These are phyloP conservation scores for Pristionchus maxplancki DNA, from an alignment of 2,888 invertebrate species.

Conservation along the genomic window DNA sequence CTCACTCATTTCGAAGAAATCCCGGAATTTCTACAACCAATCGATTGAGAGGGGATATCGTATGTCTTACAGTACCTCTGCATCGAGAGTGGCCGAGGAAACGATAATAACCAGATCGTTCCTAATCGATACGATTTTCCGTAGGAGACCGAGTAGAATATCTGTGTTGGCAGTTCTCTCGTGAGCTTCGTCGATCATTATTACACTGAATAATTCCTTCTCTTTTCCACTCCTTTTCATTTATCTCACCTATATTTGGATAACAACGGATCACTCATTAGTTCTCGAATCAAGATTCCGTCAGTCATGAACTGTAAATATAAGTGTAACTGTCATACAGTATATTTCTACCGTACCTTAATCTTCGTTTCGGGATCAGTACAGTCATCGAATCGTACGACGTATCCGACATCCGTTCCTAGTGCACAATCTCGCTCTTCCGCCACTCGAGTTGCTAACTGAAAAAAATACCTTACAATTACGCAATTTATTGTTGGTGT, in stretches of 20 bases:
- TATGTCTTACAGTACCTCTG: slow-evolving; percentile 82
- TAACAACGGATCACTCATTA: slow-evolving; percentile 94
- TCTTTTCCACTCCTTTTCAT: not conserved
- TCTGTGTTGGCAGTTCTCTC: slow-evolving; percentile 94
- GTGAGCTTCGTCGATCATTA: slow-evolving; percentile 84
- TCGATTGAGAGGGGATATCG: not conserved
- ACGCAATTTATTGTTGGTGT: too few species aligned
- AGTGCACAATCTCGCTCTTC: slow-evolving; percentile 88
- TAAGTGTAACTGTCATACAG: not conserved
- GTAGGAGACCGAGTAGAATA: slow-evolving; percentile 91
- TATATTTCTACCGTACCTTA: slow-evolving; percentile 74
- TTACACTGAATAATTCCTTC: slow-evolving; percentile 62
- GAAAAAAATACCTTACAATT: slow-evolving; percentile 51
- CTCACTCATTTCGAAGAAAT: slow-evolving; percentile 79
- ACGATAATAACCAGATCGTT: slow-evolving; percentile 82
- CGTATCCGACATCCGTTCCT: slow-evolving; percentile 89
- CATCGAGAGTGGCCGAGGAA: slow-evolving; percentile 96
- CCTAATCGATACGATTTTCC: slow-evolving; percentile 82
- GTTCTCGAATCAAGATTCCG: slow-evolving; percentile 93
- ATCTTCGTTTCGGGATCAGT: slow-evolving; percentile 78
- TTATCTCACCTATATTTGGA: slow-evolving; percentile 84
- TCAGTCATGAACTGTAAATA: slow-evolving; percentile 91
- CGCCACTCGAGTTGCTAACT: slow-evolving; percentile 89
- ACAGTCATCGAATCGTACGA: slow-evolving; percentile 84
- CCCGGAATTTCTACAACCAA: slow-evolving; percentile 75